phyloP scores from a whole-genome alignment of 2,113 vertebrate genomes.

The Centropus bengalensis region DNA sequence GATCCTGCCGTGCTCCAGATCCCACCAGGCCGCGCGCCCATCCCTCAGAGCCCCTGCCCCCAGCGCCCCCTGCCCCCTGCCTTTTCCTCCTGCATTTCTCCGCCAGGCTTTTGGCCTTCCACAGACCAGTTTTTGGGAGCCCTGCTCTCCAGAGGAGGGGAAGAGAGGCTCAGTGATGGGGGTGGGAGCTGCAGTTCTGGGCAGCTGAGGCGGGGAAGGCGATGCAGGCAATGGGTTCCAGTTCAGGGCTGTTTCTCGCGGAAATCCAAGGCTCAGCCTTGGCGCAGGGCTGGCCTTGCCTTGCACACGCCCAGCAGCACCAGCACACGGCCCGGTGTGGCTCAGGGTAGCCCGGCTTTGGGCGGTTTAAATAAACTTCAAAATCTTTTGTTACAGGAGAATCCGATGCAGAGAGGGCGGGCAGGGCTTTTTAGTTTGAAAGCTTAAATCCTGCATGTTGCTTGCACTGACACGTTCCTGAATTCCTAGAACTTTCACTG shows the following conservation, averaged over 20 bases:
- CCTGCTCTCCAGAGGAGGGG: accelerated
- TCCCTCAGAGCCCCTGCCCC: background rate
- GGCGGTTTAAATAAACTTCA: background rate
- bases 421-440: background rate
- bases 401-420: background rate
- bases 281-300: background rate
- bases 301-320: background rate
- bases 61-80: background rate
- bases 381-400: background rate
- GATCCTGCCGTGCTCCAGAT: too few species aligned
- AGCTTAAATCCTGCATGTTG: background rate
- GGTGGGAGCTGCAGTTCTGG: background rate
- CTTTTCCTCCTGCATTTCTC: background rate
- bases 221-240: background rate
- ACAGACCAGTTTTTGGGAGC: background rate
- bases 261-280: background rate
- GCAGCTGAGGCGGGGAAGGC: background rate
- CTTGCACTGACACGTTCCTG: background rate
- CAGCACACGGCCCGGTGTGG: background rate
- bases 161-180: background rate
- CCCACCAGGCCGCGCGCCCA: background rate
- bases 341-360: background rate
- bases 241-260: background rate
- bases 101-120: background rate
- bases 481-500: background rate